Percentiles rank a stretch among this genome's conserved stretches.
Evolutionary conservation across 2,113 vertebrate species (phyloP).

Genomic region (Emydura subglobosa): DNA sequence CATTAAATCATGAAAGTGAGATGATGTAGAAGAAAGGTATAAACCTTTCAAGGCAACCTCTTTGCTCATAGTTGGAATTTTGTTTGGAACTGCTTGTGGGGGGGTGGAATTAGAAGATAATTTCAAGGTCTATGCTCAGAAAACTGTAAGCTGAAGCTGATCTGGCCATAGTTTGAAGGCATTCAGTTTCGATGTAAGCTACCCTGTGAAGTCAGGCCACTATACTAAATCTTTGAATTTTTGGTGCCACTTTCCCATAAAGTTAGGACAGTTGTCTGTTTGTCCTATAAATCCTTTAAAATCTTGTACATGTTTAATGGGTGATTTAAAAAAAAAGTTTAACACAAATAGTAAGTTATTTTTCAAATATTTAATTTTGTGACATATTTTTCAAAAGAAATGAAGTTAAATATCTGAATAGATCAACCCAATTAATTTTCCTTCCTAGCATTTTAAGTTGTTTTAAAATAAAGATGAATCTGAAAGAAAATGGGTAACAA

Average conservation of each 20-base stretch:
- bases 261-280: background rate
- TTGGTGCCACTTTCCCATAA: background rate
- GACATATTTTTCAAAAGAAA: background rate
- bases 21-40: conserved; percentile 15
- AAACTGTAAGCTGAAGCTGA: conserved; percentile 16
- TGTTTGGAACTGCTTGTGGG: conserved; percentile 6
- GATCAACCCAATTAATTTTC: background rate
- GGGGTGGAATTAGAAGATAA: background rate
- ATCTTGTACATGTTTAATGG: background rate
- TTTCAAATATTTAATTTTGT: rapidly evolving
- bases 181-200: background rate
- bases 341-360: background rate
- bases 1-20: conserved; percentile 31
- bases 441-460: background rate
- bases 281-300: background rate
- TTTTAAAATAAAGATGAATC: background rate
- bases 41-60: background rate
- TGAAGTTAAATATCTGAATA: background rate
- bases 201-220: background rate
- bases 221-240: background rate
- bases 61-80: conserved; percentile 10
- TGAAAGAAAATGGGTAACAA: background rate
- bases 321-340: no score
- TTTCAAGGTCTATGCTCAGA: background rate
- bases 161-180: background rate